phyloP scores from a whole-genome alignment of 1,140 invertebrate genomes.

The Spodoptera litura region DNA sequence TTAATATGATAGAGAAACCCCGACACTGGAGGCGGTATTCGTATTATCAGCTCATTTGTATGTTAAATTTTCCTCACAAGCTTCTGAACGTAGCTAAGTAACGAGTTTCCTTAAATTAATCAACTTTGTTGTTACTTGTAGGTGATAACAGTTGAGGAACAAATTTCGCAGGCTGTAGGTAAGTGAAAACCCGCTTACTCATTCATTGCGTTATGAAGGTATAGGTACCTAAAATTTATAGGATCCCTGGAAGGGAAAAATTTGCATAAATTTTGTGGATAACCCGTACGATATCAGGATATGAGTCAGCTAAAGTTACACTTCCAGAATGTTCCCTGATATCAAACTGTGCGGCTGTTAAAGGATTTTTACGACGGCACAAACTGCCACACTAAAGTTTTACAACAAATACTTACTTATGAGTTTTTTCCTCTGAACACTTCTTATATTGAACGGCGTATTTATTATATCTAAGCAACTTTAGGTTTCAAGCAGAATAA shows the following conservation, averaged over 20 bases:
- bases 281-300: slow-evolving; percentile 2
- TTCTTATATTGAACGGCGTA: neutral
- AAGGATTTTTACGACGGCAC: slow-evolving; percentile 24
- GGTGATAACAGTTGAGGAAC: slow-evolving; percentile 22
- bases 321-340: slow-evolving; percentile 10
- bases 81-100: slow-evolving; percentile 1
- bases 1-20: neutral
- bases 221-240: slow-evolving; percentile 18
- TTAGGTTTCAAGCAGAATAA: neutral
- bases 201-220: slow-evolving; percentile 9
- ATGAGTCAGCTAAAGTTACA: slow-evolving; percentile 5
- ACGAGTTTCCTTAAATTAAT: slow-evolving; percentile 38
- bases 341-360: neutral
- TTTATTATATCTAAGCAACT: neutral
- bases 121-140: slow-evolving; percentile 17
- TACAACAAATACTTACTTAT: neutral
- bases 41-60: slow-evolving; percentile 30
- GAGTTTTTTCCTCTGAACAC: neutral
- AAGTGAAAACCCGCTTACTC: slow-evolving; percentile 29
- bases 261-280: slow-evolving; percentile 29
- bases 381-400: slow-evolving; percentile 16
- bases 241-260: slow-evolving; percentile 15
- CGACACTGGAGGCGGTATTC: neutral
- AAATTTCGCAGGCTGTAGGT: slow-evolving; percentile 24
- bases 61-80: slow-evolving; percentile 34